Evolutionary conservation across 2,797 vertebrate species (phyloP).

Genomic region (Tympanoctomys barrerae): DNA sequence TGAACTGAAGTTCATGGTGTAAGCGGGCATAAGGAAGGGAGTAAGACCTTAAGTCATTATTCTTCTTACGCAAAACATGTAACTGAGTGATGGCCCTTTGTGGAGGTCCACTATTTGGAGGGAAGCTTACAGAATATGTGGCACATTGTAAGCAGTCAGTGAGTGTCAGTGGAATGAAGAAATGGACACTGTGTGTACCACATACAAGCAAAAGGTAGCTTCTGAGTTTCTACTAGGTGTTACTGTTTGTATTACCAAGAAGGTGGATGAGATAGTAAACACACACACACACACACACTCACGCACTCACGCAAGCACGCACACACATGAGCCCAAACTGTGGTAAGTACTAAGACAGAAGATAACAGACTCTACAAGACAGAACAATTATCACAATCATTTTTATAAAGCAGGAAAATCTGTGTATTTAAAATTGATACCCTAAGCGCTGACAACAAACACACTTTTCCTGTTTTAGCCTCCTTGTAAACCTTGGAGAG

Average conservation of each 20-base stretch:
- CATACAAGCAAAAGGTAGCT: not conserved
- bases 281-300: not conserved
- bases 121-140: not conserved
- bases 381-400: not conserved
- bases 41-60: not conserved
- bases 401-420: not conserved
- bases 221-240: not conserved
- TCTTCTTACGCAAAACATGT: not conserved
- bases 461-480: not conserved
- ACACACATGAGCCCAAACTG: not conserved
- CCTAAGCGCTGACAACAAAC: not conserved
- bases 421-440: not conserved
- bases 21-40: not conserved
- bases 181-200: not conserved
- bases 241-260: not conserved
- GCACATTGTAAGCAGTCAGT: not conserved
- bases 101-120: not conserved
- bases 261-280: not conserved
- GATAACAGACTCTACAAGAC: not conserved
- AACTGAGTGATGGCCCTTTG: not conserved
- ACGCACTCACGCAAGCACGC: not conserved
- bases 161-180: not conserved
- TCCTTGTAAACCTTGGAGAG: not conserved
- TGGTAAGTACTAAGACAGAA: not conserved
- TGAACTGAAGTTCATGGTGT: not conserved